Evolutionary conservation across 2,113 vertebrate species (phyloP).

Genomic region (Podiceps cristatus): DNA sequence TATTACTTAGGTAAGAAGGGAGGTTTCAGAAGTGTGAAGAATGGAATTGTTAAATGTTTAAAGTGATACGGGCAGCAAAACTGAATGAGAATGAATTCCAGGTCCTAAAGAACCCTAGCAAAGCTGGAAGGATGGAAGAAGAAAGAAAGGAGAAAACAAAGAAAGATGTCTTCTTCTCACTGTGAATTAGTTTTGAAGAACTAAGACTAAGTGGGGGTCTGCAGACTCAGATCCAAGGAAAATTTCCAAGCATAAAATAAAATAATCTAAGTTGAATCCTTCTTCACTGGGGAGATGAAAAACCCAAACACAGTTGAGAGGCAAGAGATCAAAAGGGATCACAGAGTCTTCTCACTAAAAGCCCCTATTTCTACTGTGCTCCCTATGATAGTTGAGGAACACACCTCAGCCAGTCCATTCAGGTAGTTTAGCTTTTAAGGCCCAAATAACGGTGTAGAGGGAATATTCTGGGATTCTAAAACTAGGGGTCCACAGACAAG

Average conservation of each 20-base stretch:
- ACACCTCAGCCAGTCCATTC: neutral
- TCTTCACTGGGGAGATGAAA: neutral
- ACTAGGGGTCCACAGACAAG: neutral
- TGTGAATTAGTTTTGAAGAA: neutral
- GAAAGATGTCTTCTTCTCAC: neutral
- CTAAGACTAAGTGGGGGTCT: neutral
- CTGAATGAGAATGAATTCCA: neutral
- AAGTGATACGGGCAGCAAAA: neutral
- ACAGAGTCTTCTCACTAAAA: neutral
- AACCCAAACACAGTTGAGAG: neutral
- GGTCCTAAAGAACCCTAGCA: neutral
- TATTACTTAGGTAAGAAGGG: neutral
- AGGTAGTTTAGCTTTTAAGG: neutral
- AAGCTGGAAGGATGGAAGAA: neutral
- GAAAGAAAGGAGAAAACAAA: neutral
- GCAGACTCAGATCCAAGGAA: neutral
- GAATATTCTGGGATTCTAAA: neutral
- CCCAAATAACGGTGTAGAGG: neutral
- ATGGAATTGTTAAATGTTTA: neutral
- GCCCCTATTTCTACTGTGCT: neutral
- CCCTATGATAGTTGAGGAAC: neutral
- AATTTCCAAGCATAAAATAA: neutral
- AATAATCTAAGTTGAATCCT: neutral
- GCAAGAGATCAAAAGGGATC: neutral
- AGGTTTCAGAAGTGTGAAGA: neutral